Evolutionary conservation across 2,888 invertebrate species (phyloP).

Genomic region (Athalia cordata): DNA sequence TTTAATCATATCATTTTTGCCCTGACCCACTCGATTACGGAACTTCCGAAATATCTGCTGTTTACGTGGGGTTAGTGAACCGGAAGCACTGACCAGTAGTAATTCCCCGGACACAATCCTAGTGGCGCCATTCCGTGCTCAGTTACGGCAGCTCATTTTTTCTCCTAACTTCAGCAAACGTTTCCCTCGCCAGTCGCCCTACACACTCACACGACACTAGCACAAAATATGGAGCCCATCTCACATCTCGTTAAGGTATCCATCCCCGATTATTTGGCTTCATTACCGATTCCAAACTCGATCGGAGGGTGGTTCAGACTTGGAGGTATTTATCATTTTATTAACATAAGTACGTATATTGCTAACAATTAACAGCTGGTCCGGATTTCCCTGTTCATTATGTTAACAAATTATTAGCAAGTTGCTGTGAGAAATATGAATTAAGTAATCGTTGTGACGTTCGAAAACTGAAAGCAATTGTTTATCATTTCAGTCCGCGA

Average conservation of each 20-base stretch:
- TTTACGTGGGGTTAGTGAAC: too few species aligned
- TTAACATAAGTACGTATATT: neutral
- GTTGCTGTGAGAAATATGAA: conserved; percentile 30
- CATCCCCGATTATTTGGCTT: conserved; percentile 88
- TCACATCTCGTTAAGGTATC: conserved; percentile 86
- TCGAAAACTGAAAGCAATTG: conserved; percentile 23
- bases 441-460: neutral
- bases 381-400: neutral
- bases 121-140: too few species aligned
- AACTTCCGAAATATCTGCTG: too few species aligned
- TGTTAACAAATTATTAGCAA: neutral
- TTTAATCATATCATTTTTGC: too few species aligned
- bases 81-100: too few species aligned
- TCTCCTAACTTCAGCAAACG: neutral
- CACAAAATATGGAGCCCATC: conserved; percentile 82
- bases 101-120: too few species aligned
- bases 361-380: neutral
- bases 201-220: neutral
- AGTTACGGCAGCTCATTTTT: too few species aligned
- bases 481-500: conserved; percentile 83
- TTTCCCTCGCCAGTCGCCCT: too few species aligned
- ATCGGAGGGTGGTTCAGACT: conserved; percentile 91
- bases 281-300: conserved; percentile 88
- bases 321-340: conserved; percentile 79
- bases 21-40: too few species aligned